Evolutionary conservation across 1,140 invertebrate species (phyloP).

Genomic region (Danaus plexippus): DNA sequence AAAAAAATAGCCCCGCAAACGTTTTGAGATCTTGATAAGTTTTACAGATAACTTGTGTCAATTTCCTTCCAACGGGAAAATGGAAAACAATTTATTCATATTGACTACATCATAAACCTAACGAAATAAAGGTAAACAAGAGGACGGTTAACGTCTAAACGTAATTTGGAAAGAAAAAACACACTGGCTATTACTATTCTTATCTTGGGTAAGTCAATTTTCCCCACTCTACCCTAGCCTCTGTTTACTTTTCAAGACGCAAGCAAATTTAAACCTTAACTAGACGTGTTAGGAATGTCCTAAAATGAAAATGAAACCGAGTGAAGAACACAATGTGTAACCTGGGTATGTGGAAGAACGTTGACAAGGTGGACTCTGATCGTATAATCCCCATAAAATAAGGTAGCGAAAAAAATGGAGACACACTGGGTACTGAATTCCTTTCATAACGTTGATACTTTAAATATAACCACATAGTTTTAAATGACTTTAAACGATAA

Average conservation of each 20-base stretch:
- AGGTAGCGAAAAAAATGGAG: constrained; percentile 52
- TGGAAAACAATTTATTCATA: constrained; percentile 28
- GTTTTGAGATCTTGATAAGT: no score
- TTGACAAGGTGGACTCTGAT: constrained; percentile 67
- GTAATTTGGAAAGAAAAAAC: constrained; percentile 62
- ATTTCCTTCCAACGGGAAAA: constrained; percentile 4
- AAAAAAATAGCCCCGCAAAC: no score
- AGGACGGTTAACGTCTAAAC: constrained; percentile 52
- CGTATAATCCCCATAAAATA: constrained; percentile 70
- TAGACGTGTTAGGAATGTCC: no score
- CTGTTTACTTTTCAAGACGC: constrained; percentile 6
- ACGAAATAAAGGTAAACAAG: constrained; percentile 63
- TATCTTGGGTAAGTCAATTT: constrained; percentile 70
- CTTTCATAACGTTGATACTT: no score
- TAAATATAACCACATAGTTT: no score
- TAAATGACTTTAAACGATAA: no score
- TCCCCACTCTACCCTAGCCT: constrained; percentile 43
- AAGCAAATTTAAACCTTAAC: no score
- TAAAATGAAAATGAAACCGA: no score
- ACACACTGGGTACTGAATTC: constrained; percentile 30
- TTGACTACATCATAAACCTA: constrained; percentile 31
- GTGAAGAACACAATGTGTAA: constrained; percentile 41
- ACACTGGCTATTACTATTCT: constrained; percentile 56
- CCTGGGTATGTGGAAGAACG: constrained; percentile 59
- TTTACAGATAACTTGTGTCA: background rate